These are phyloP conservation scores for Danaus chrysippus DNA, from an alignment of 2,888 invertebrate genomes.

Conservation along the genomic window DNA sequence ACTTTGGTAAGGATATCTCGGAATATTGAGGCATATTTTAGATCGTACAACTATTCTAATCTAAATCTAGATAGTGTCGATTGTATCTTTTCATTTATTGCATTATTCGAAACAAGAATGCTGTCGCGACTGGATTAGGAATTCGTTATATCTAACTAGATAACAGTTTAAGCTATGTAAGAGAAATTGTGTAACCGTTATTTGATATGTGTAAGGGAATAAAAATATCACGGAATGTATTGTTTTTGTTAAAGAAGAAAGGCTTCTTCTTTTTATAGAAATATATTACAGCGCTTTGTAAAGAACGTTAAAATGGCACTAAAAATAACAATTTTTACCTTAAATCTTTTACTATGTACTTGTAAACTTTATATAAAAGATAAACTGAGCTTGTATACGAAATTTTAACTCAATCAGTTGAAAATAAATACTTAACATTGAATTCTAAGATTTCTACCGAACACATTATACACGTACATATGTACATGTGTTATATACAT, in stretches of 20 bases:
- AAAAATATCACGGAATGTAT: not conserved
- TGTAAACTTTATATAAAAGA: no score
- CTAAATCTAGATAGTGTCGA: constrained; percentile 34
- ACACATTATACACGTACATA: no score
- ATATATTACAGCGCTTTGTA: no score
- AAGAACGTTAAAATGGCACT: no score
- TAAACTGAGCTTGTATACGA: no score
- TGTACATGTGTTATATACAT: no score
- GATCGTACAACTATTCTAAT: constrained; percentile 30
- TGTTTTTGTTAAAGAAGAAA: not conserved
- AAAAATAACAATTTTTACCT: no score
- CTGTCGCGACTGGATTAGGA: constrained; percentile 63
- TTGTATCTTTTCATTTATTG: constrained; percentile 40
- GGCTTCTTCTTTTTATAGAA: no score
- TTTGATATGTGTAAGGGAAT: constrained; percentile 11
- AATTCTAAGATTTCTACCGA: no score
- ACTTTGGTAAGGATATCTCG: not conserved
- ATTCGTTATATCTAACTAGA: constrained; percentile 70
- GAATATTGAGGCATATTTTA: constrained; percentile 23
- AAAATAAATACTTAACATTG: no score
- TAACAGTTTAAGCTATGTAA: constrained; percentile 50
- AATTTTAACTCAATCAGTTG: no score
- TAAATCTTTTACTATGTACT: no score
- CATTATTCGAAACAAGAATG: constrained; percentile 58
- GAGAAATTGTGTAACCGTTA: constrained; percentile 37